These are phyloP conservation scores for Luperina nickerlii DNA, from an alignment of 2,888 invertebrate genomes.

Conservation along the genomic window DNA sequence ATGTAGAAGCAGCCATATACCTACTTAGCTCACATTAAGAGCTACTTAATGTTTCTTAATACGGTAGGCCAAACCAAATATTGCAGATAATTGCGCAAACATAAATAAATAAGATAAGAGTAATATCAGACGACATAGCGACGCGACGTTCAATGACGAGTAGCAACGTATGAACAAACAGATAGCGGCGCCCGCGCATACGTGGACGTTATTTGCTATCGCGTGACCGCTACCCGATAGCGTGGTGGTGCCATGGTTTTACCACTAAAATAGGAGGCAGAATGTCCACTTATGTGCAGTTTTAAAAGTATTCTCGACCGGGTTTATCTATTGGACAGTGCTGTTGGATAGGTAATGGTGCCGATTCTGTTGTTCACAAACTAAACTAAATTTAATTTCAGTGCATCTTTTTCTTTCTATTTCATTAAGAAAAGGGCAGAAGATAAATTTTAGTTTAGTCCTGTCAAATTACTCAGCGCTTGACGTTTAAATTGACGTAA, in stretches of 20 bases:
- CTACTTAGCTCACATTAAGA: background rate
- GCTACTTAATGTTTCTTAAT: background rate
- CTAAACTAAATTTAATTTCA: too few species aligned
- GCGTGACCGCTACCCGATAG: constrained; percentile 55
- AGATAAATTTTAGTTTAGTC: too few species aligned
- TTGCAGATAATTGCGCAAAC: background rate
- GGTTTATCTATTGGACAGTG: background rate
- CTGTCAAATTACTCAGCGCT: too few species aligned
- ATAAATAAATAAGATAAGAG: constrained; percentile 13
- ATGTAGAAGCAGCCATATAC: background rate
- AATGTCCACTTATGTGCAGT: background rate
- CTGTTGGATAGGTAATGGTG: too few species aligned
- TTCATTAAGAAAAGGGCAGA: too few species aligned
- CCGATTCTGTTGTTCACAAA: too few species aligned
- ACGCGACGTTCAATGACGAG: constrained; percentile 41
- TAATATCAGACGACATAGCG: constrained; percentile 18
- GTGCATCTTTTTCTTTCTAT: too few species aligned
- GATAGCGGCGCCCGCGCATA: constrained; percentile 41
- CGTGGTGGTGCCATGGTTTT: constrained; percentile 40
- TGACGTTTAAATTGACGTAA: too few species aligned
- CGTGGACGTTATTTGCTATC: constrained; percentile 43
- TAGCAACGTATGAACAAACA: constrained; percentile 32
- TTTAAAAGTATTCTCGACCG: background rate
- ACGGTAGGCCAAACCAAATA: background rate
- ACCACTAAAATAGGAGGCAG: background rate